phyloP scores from a whole-genome alignment of 2,113 vertebrate genomes.

The Labeo catla region DNA sequence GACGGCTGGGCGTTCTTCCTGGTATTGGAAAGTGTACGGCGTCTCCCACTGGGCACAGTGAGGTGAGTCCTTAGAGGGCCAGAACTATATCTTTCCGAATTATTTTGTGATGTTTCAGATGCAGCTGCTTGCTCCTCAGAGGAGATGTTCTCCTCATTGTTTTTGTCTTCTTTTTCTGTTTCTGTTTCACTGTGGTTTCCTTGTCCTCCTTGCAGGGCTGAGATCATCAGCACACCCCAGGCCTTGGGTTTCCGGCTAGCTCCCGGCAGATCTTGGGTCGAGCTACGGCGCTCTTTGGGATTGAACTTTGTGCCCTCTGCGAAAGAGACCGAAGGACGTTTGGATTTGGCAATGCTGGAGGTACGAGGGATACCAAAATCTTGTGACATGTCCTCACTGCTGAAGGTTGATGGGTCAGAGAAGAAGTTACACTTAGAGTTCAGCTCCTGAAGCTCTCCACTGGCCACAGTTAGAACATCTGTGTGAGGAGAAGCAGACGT shows the following conservation, averaged over 20 bases:
- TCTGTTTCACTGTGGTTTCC: slow-evolving; percentile 63
- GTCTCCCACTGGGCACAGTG: slow-evolving; percentile 63
- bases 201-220: slow-evolving; percentile 64
- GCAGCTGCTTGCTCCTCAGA: slow-evolving; percentile 50
- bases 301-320: slow-evolving; percentile 93
- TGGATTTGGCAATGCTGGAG: slow-evolving; percentile 92
- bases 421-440: slow-evolving; percentile 75
- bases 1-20: slow-evolving; percentile 73
- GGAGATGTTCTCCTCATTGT: slow-evolving; percentile 44
- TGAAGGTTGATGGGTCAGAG: slow-evolving; percentile 77
- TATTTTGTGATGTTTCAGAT: slow-evolving; percentile 30
- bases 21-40: slow-evolving; percentile 71
- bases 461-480: slow-evolving; percentile 73
- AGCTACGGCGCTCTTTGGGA: slow-evolving; percentile 75
- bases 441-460: slow-evolving; percentile 79
- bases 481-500: slow-evolving; percentile 11
- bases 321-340: slow-evolving; percentile 93
- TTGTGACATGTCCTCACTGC: slow-evolving; percentile 82
- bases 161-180: slow-evolving; percentile 53
- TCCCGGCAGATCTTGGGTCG: slow-evolving; percentile 73
- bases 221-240: slow-evolving; percentile 76
- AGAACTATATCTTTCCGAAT: slow-evolving; percentile 62
- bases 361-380: slow-evolving; percentile 92
- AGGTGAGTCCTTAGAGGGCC: slow-evolving; percentile 46
- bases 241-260: slow-evolving; percentile 79